Conservation (phyloP, 1,140 invertebrate species). For the Rhynchophorus ferrugineus region DNA sequence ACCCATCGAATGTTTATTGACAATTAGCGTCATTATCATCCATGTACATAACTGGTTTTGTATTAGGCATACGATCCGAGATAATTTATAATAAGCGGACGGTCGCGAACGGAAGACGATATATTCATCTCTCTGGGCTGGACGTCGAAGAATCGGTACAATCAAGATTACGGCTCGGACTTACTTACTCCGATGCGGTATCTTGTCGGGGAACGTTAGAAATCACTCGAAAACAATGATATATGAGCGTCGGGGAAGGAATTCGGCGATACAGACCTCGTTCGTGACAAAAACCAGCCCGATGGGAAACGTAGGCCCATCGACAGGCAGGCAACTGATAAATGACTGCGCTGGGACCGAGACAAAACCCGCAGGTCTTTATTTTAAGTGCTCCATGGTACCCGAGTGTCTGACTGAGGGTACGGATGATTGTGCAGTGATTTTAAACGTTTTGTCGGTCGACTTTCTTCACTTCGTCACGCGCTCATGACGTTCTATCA, state of each 20-base stretch:
- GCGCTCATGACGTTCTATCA: no score
- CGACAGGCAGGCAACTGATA: constrained; percentile 12
- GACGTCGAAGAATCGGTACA: background rate
- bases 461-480: no score
- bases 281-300: constrained; percentile 24
- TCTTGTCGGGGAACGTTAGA: constrained; percentile 21
- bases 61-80: no score
- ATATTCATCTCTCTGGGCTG: no score
- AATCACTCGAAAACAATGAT: constrained; percentile 21
- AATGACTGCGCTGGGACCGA: constrained; percentile 14
- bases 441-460: background rate
- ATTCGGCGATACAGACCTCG: constrained; percentile 19
- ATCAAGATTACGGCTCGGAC: background rate
- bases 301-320: constrained; percentile 11
- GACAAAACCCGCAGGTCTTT: constrained; percentile 7
- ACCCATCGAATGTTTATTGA: no score
- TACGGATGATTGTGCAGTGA: no score
- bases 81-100: no score
- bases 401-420: background rate
- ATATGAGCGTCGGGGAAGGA: constrained; percentile 18
- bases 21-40: no score
- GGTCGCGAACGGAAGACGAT: no score
- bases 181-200: background rate
- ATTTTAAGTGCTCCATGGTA: constrained; percentile 2
- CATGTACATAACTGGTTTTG: no score